phyloP scores from a whole-genome alignment of 2,113 vertebrate genomes.

The Antechinus stuartii region DNA sequence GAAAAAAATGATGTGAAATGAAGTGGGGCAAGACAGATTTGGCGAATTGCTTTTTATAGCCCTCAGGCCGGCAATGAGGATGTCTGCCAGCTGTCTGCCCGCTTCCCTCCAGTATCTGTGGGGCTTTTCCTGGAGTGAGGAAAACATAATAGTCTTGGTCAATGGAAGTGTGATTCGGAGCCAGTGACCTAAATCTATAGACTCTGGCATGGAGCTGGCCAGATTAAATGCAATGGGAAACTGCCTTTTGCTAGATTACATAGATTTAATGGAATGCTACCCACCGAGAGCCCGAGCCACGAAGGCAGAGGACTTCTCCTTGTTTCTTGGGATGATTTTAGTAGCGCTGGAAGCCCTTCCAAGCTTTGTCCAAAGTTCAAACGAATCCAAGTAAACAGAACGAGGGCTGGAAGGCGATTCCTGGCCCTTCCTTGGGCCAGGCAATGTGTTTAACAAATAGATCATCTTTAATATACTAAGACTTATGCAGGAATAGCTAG shows the following conservation, averaged over 20 bases:
- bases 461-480: constrained; percentile 23
- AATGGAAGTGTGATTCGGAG: constrained; percentile 51
- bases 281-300: constrained; percentile 20
- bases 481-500: background rate
- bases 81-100: constrained; percentile 61
- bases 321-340: background rate
- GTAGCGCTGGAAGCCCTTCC: constrained; percentile 19
- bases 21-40: constrained; percentile 50
- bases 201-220: constrained; percentile 45
- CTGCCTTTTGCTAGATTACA: constrained; percentile 34
- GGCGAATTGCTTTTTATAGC: constrained; percentile 40
- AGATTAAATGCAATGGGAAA: constrained; percentile 23
- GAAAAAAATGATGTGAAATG: constrained; percentile 55
- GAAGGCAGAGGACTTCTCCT: constrained; percentile 38
- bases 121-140: constrained; percentile 40
- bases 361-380: constrained; percentile 15
- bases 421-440: background rate
- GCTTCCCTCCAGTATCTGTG: constrained; percentile 53
- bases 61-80: constrained; percentile 50
- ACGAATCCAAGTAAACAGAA: constrained; percentile 42
- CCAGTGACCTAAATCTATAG: constrained; percentile 35
- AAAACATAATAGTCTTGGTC: constrained; percentile 61
- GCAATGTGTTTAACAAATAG: background rate
- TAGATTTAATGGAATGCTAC: constrained; percentile 52
- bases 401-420: constrained; percentile 10